Evolutionary conservation across 2,797 vertebrate genomes (phyloP).

Genomic region (Thalassophryne amazonica): DNA sequence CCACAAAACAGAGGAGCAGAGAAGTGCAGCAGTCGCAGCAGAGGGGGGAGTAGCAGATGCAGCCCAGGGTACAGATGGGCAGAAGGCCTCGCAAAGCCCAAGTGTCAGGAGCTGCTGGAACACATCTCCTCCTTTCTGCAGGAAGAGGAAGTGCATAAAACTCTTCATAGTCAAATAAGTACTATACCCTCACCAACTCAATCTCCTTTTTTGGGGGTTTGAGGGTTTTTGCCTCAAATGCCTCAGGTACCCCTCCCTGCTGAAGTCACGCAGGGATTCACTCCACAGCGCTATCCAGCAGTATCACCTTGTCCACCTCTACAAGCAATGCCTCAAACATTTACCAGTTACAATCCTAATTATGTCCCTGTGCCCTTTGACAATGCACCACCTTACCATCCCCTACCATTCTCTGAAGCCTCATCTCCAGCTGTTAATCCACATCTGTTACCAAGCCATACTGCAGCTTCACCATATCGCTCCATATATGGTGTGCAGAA

Average conservation of each 20-base stretch:
- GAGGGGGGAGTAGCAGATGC: neutral
- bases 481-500: neutral
- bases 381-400: neutral
- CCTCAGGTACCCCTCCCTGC: no score
- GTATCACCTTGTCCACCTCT: no score
- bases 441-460: neutral
- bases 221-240: no score
- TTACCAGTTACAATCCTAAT: no score
- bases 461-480: neutral
- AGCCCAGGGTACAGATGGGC: neutral
- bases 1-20: neutral
- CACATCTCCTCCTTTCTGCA: neutral
- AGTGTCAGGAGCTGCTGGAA: neutral
- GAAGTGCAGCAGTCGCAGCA: neutral
- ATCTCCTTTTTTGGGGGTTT: neutral
- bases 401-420: neutral
- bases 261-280: no score
- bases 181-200: neutral
- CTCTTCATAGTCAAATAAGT: no score
- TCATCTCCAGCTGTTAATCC: neutral
- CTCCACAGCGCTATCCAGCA: no score
- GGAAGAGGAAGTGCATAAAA: neutral
- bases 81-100: neutral
- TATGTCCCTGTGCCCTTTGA: neutral
- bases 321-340: no score